phyloP scores from a whole-genome alignment of 2,888 invertebrate genomes.

The Subacronicta megacephala region DNA sequence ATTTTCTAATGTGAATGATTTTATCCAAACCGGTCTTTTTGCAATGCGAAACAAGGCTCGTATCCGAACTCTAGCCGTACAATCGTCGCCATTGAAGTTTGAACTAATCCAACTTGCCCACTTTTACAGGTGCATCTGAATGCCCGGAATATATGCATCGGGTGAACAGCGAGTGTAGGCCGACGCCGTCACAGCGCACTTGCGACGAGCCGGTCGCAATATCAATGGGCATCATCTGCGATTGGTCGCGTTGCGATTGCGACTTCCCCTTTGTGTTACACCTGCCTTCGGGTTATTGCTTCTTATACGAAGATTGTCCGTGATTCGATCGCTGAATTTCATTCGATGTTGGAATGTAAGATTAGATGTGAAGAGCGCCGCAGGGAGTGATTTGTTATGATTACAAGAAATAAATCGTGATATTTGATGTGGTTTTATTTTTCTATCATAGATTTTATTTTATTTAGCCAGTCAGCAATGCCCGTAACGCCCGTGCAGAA shows the following conservation, averaged over 20 bases:
- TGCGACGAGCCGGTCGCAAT: slow-evolving; percentile 83
- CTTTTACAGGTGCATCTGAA: slow-evolving; percentile 70
- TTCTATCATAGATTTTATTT: too few species aligned
- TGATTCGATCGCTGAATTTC: slow-evolving; percentile 38
- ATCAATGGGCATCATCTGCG: slow-evolving; percentile 80
- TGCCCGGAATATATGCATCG: slow-evolving; percentile 83
- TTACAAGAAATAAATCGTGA: slow-evolving; percentile 50
- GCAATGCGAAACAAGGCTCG: not conserved
- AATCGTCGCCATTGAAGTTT: not conserved
- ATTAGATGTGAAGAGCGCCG: slow-evolving; percentile 26
- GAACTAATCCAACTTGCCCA: not conserved
- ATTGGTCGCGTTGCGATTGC: slow-evolving; percentile 84
- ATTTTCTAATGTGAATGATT: too few species aligned
- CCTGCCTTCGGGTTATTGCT: slow-evolving; percentile 79
- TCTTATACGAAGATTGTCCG: slow-evolving; percentile 81
- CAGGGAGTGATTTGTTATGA: slow-evolving; percentile 28
- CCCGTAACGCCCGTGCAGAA: too few species aligned
- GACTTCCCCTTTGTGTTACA: slow-evolving; percentile 83
- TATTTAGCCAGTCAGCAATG: too few species aligned
- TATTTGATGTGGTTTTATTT: slow-evolving; percentile 25
- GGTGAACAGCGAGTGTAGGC: slow-evolving; percentile 79
- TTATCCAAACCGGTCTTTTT: too few species aligned
- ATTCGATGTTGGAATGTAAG: slow-evolving; percentile 19
- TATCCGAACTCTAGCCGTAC: not conserved
- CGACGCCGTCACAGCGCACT: slow-evolving; percentile 80